Evolutionary conservation across 2,797 vertebrate species (phyloP).

Genomic region (Ciconia nigra): DNA sequence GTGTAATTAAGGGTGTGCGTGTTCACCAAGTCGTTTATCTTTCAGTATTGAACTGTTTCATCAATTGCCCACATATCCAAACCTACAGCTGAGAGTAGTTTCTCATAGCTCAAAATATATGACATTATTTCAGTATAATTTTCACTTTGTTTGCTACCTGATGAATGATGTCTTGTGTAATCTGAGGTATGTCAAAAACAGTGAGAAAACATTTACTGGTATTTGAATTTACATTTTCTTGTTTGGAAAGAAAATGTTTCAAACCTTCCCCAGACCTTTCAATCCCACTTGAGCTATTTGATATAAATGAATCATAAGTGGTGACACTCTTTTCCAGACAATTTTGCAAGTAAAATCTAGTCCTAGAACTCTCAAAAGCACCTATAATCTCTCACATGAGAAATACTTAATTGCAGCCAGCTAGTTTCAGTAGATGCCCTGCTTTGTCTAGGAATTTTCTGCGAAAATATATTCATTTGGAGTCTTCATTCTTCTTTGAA

Average conservation of each 20-base stretch:
- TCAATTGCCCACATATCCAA: not conserved
- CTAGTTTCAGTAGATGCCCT: not conserved
- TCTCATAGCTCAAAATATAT: not conserved
- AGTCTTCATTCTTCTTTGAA: not conserved
- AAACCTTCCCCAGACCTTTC: not conserved
- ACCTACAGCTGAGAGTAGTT: not conserved
- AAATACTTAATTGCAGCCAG: not conserved
- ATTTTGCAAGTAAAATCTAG: conserved; percentile 16
- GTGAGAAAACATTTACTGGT: not conserved
- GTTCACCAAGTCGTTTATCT: not conserved
- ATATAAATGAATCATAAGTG: not conserved
- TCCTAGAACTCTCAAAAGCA: not conserved
- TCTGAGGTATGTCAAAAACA: not conserved
- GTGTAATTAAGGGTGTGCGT: not conserved
- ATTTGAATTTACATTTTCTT: not conserved
- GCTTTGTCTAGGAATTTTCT: not conserved
- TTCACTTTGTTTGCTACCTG: not conserved
- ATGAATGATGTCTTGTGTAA: not conserved
- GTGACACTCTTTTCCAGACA: not conserved
- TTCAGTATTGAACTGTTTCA: not conserved
- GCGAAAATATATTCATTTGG: not conserved
- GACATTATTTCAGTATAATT: not conserved
- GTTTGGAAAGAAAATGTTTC: not conserved
- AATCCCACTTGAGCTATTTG: not conserved
- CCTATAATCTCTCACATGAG: not conserved